Evolutionary conservation across 2,113 vertebrate genomes (phyloP).

Genomic region (Campylorhamphus procurvoides): DNA sequence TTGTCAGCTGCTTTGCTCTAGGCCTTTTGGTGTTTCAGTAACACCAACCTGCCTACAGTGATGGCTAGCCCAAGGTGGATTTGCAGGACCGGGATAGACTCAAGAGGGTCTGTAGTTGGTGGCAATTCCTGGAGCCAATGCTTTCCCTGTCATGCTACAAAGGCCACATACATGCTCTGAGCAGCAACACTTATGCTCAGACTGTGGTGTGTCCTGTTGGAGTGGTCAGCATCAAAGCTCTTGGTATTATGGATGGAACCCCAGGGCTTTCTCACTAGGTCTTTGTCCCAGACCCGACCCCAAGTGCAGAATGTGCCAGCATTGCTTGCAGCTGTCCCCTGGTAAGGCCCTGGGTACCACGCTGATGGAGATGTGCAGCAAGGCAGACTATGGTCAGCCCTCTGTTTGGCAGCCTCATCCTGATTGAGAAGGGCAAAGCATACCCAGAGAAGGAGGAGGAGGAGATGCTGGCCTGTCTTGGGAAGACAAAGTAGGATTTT

Average conservation of each 20-base stretch:
- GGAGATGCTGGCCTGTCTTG: not conserved
- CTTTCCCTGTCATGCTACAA: not conserved
- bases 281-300: not conserved
- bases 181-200: accelerated
- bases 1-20: not conserved
- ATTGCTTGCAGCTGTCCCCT: not conserved
- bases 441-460: not conserved
- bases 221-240: not conserved
- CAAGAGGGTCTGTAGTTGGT: not conserved
- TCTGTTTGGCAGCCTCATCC: not conserved
- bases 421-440: not conserved
- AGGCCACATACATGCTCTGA: not conserved
- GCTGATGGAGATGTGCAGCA: not conserved
- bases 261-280: not conserved
- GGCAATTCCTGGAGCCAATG: not conserved
- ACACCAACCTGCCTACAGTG: not conserved
- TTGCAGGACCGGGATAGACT: not conserved
- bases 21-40: not conserved
- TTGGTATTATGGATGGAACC: not conserved
- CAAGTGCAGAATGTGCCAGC: not conserved
- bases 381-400: not conserved
- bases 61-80: accelerated
- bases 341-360: not conserved
- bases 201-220: not conserved
- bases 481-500: not conserved